phyloP scores from a whole-genome alignment of 2,888 invertebrate species.

The Spodoptera exigua region DNA sequence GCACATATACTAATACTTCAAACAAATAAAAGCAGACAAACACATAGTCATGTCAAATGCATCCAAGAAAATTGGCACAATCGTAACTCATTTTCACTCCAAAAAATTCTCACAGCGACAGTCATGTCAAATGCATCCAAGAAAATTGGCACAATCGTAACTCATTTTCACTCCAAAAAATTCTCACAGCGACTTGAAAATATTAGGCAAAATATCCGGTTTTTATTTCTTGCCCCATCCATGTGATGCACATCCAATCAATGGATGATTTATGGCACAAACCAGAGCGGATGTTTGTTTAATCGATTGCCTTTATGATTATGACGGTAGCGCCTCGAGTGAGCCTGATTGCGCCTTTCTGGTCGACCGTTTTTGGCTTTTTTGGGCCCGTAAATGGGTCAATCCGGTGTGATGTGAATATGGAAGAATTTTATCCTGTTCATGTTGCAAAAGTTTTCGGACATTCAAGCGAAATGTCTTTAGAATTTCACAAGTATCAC shows the following conservation, averaged over 20 bases:
- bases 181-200: background rate
- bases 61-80: no score
- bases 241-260: conserved; percentile 74
- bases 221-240: conserved; percentile 49
- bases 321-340: conserved; percentile 75
- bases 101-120: no score
- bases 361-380: conserved; percentile 36
- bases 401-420: conserved; percentile 37
- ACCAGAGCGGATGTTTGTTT: conserved; percentile 85
- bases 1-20: no score
- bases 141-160: no score
- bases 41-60: no score
- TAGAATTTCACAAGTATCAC: no score
- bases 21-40: no score
- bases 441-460: background rate
- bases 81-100: no score
- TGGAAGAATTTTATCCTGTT: conserved; percentile 22
- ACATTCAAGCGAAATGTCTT: background rate
- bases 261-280: conserved; percentile 82
- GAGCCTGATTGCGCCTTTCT: conserved; percentile 63
- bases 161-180: no score
- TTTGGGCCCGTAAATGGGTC: conserved; percentile 51
- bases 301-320: conserved; percentile 81
- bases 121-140: no score
- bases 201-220: conserved; percentile 25